phyloP scores from a whole-genome alignment of 2,113 vertebrate genomes.

The Emberiza fucata region DNA sequence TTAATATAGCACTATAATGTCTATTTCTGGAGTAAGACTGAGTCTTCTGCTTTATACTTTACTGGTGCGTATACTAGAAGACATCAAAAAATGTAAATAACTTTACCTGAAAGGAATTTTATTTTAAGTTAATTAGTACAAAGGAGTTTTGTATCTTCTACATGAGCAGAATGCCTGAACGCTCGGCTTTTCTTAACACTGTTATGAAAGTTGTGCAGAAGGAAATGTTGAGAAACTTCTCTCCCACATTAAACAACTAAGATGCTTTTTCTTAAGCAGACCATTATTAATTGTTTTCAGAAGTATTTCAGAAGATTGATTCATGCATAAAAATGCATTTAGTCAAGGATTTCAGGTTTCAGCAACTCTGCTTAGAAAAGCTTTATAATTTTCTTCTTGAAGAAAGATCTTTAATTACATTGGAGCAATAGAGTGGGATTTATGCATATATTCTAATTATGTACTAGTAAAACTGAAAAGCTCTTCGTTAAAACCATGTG shows the following conservation, averaged over 20 bases:
- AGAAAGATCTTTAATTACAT: constrained; percentile 67
- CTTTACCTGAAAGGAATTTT: constrained; percentile 37
- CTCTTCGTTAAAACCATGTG: constrained; percentile 50
- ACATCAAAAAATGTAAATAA: neutral
- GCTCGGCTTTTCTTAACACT: neutral
- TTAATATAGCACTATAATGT: neutral
- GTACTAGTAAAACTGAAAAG: constrained; percentile 61
- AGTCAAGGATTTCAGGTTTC: constrained; percentile 38
- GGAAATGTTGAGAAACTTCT: neutral
- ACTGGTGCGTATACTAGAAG: neutral
- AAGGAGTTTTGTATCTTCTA: neutral
- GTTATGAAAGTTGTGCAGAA: neutral
- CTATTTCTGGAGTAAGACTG: neutral
- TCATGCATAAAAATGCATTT: constrained; percentile 62
- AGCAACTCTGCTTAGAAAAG: constrained; percentile 26
- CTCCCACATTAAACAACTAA: neutral
- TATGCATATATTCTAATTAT: constrained; percentile 65
- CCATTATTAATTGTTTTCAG: constrained; percentile 51
- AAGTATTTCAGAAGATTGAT: constrained; percentile 44
- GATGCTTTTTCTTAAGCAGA: constrained; percentile 18
- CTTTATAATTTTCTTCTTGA: constrained; percentile 56
- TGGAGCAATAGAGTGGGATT: constrained; percentile 51
- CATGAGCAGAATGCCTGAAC: neutral
- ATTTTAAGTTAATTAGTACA: constrained; percentile 11
- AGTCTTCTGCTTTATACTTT: constrained; percentile 9